Evolutionary conservation across 2,888 invertebrate species (phyloP), one percentile per base, ranked within the genome.

Genomic region (Bellardia pandia): DNA sequence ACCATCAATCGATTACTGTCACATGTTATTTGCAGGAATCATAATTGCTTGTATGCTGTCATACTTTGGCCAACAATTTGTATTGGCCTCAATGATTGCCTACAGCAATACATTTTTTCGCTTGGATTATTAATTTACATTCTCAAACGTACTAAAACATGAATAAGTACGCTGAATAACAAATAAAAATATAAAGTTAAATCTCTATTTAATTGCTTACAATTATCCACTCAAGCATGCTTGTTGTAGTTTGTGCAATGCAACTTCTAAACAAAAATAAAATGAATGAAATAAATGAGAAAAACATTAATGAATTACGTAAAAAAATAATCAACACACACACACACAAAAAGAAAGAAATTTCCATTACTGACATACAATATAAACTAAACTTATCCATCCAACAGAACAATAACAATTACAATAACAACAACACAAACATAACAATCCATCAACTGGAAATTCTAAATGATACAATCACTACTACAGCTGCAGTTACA

Each of bases 181-280:
- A 72, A 68, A 79, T 62, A 60, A 85, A 79, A 85, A 53, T 53
- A 79, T 68, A 74, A 85, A 85, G 85, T 79, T 85, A 86, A 86
- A 86, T 86, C 82, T 81, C 77, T 81, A 77, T 77, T 77, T 78
- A 86, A 86, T 78, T 76, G 86, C 86, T 84, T 79, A 45, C 83
- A 88, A 88, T 85, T 88, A 86, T 86, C 85, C 78, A 74, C 85
- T 80, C 79, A 85, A 81, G 87, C 79, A 79, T 86, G 66, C 37
- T 37, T 37, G 37, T 37, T 37, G 2, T 58, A 42, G 9, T 16
- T 8, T 48, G 16, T 66, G 66, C 64, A 66, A 72, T 40, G 23
- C 71, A 72, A 51, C 6, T 72, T 16, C 62, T 5, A 51, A 40
- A 53, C 45, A 23, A 56, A 23, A 8, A 37, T 53, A 13, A 69